These are phyloP conservation scores for Rhea americana DNA, from an alignment of 2,113 vertebrate species.

Conservation along the genomic window DNA sequence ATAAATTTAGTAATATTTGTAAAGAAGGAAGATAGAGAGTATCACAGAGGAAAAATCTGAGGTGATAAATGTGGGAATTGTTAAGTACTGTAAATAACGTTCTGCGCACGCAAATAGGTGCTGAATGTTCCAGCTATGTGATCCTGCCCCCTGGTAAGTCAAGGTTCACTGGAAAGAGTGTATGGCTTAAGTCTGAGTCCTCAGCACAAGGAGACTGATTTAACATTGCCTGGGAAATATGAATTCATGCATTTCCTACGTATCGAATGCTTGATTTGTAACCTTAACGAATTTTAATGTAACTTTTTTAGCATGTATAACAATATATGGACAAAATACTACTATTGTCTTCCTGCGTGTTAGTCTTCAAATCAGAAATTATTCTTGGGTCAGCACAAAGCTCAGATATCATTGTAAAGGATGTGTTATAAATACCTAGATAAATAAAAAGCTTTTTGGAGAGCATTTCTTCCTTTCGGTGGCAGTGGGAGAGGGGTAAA, in stretches of 20 bases:
- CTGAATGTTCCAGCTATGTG: background rate
- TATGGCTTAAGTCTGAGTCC: background rate
- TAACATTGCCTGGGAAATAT: background rate
- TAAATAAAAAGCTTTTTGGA: background rate
- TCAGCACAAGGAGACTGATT: background rate
- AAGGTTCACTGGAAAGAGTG: background rate
- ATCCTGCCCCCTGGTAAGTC: background rate
- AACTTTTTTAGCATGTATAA: background rate
- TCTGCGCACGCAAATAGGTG: background rate
- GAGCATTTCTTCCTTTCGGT: background rate
- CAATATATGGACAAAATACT: background rate
- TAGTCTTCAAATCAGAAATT: background rate
- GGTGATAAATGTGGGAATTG: slow-evolving; percentile 37
- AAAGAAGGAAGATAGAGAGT: slow-evolving; percentile 26
- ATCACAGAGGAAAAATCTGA: background rate
- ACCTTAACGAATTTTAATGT: background rate
- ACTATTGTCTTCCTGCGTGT: background rate
- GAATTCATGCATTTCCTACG: background rate
- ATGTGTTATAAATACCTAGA: background rate
- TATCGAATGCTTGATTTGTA: background rate
- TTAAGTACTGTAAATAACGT: slow-evolving; percentile 38
- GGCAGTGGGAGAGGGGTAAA: background rate
- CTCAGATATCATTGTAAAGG: background rate
- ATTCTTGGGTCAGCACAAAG: background rate
- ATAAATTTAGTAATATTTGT: slow-evolving; percentile 35